Percentiles rank a stretch among this genome's conserved stretches.
Evolutionary conservation across 2,888 invertebrate genomes (phyloP).

Genomic region (Hermodice carunculata): DNA sequence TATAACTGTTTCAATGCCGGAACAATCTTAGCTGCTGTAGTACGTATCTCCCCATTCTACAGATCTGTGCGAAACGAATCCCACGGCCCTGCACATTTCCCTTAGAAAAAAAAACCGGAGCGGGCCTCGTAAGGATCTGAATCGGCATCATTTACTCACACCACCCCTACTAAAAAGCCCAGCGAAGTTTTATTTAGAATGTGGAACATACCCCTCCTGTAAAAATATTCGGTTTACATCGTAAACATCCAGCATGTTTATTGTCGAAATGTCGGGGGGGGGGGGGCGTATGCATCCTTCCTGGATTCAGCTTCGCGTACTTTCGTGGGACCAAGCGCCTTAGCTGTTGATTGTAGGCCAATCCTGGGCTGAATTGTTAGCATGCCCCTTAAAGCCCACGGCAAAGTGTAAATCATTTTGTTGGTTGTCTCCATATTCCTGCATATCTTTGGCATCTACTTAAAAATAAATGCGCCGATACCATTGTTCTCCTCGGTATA

Average conservation of each 20-base stretch:
- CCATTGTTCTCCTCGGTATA: background rate
- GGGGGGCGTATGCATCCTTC: background rate
- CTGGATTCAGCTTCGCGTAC: background rate
- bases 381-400: background rate
- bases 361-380: background rate
- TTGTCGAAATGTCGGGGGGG: background rate
- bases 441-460: background rate
- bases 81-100: no score
- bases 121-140: no score
- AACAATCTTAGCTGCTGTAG: no score
- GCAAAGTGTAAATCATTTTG: background rate
- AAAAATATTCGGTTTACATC: background rate
- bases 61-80: no score
- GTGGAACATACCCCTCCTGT: background rate
- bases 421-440: background rate
- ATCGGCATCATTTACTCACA: background rate
- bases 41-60: no score
- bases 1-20: no score
- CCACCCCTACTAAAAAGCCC: background rate
- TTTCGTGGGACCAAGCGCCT: background rate
- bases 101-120: no score
- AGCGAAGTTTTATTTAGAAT: background rate
- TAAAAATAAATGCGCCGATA: slow-evolving; percentile 1
- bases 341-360: background rate
- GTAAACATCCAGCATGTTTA: background rate